phyloP scores from a whole-genome alignment of 2,888 invertebrate genomes.

The Drosophila nigricruria region DNA sequence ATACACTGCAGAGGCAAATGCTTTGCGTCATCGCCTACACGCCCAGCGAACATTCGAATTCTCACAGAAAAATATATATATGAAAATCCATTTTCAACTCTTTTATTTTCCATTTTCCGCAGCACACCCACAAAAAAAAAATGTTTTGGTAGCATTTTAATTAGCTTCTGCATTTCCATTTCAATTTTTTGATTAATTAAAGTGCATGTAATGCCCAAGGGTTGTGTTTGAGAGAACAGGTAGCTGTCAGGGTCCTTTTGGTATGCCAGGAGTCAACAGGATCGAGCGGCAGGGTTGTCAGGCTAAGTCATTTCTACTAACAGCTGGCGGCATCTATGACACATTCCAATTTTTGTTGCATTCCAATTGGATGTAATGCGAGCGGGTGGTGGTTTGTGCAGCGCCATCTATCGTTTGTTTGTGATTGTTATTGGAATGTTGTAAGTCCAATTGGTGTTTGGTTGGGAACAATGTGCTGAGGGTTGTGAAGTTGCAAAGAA shows the following conservation, averaged over 20 bases:
- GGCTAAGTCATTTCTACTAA: background rate
- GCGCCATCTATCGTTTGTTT: conserved; percentile 54
- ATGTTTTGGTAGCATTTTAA: conserved; percentile 78
- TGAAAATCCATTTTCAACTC: conserved; percentile 39
- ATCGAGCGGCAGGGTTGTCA: conserved; percentile 37
- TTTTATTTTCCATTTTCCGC: conserved; percentile 23
- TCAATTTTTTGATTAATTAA: conserved; percentile 70
- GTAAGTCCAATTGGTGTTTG: background rate
- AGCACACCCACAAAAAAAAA: conserved; percentile 26
- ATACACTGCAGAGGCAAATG: conserved; percentile 58
- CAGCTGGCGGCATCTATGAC: conserved; percentile 55
- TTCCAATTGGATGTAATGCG: conserved; percentile 46
- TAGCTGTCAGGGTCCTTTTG: conserved; percentile 11
- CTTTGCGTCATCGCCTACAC: conserved; percentile 82
- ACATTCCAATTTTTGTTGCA: rapidly evolving
- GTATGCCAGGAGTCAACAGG: conserved; percentile 21
- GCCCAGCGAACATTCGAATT: conserved; percentile 56
- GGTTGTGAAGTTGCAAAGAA: too few species aligned
- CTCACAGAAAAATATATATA: background rate
- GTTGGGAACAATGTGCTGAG: too few species aligned
- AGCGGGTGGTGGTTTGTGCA: background rate
- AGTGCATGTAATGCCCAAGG: conserved; percentile 62
- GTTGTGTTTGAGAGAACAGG: conserved; percentile 15
- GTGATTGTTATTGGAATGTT: background rate
- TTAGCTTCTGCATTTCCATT: conserved; percentile 57